A percentile compares a stretch with the other conserved stretches of the same genome.
Evolutionary conservation across 1,140 invertebrate genomes (phyloP).

Genomic region (Lethrus apterus): DNA sequence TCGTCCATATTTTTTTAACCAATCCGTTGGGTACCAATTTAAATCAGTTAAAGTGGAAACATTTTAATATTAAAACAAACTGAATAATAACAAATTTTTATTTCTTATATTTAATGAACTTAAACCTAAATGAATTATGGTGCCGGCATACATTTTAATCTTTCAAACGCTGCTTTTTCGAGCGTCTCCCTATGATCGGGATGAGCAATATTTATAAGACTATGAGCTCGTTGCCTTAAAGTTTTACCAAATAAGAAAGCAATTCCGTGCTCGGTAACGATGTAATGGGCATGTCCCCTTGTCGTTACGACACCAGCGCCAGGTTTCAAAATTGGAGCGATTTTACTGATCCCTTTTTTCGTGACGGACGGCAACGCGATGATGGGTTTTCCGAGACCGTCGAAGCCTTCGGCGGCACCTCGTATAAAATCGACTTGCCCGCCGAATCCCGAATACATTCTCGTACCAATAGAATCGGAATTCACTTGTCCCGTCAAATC

Average conservation of each 20-base stretch:
- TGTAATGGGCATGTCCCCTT: conserved; percentile 84
- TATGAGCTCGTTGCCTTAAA: conserved; percentile 79
- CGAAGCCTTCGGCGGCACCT: conserved; percentile 82
- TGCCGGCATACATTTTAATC: conserved; percentile 80
- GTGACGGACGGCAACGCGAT: conserved; percentile 86
- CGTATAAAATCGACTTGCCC: conserved; percentile 93
- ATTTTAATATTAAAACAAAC: no score
- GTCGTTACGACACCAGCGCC: conserved; percentile 90
- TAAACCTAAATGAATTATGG: no score
- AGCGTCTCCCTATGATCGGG: conserved; percentile 78
- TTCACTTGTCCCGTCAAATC: conserved; percentile 90
- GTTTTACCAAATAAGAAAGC: conserved; percentile 86
- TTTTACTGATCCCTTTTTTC: conserved; percentile 81
- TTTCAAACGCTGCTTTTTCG: conserved; percentile 82
- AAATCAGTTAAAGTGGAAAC: no score
- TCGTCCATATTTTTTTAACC: no score
- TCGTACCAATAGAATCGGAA: conserved; percentile 86
- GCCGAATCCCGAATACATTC: conserved; percentile 89
- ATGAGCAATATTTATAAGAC: conserved; percentile 83
- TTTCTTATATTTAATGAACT: no score
- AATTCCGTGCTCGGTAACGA: conserved; percentile 89
- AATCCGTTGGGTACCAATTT: no score
- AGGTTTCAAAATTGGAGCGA: conserved; percentile 72
- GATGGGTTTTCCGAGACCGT: conserved; percentile 87
- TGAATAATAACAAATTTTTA: no score